Evolutionary conservation across 2,113 vertebrate species (phyloP).

Genomic region (Microcebus tavaratra): DNA sequence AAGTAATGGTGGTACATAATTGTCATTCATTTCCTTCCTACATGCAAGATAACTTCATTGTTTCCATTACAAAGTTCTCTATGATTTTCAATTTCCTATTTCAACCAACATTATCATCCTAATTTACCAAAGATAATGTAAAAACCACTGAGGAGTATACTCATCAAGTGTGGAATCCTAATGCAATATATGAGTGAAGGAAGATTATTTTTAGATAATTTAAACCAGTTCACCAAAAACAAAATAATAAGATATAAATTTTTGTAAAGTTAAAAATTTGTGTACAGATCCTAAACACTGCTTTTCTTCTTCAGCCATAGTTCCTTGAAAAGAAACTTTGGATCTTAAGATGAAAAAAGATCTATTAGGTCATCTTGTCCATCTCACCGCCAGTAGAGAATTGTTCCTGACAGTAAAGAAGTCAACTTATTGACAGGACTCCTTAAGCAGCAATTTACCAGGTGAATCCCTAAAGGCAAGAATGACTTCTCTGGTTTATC

Average conservation of each 20-base stretch:
- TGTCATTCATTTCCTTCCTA: not conserved
- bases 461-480: constrained; percentile 78
- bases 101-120: not conserved
- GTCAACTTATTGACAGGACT: constrained; percentile 79
- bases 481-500: constrained; percentile 77
- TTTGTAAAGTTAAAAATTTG: constrained; percentile 29
- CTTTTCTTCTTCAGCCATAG: constrained; percentile 38
- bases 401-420: constrained; percentile 76
- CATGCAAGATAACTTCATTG: not conserved
- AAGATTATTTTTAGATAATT: not conserved
- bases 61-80: not conserved
- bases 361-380: constrained; percentile 78
- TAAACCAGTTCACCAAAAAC: not conserved
- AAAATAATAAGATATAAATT: not conserved
- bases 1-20: not conserved
- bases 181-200: not conserved
- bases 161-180: not conserved
- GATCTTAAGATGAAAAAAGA: constrained; percentile 69
- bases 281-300: not conserved
- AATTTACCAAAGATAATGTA: not conserved
- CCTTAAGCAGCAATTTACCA: constrained; percentile 79
- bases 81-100: not conserved
- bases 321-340: constrained; percentile 66
- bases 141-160: not conserved
- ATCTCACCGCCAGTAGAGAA: constrained; percentile 69